phyloP scores from a whole-genome alignment of 2,113 vertebrate genomes.

The Epinephelus lanceolatus region DNA sequence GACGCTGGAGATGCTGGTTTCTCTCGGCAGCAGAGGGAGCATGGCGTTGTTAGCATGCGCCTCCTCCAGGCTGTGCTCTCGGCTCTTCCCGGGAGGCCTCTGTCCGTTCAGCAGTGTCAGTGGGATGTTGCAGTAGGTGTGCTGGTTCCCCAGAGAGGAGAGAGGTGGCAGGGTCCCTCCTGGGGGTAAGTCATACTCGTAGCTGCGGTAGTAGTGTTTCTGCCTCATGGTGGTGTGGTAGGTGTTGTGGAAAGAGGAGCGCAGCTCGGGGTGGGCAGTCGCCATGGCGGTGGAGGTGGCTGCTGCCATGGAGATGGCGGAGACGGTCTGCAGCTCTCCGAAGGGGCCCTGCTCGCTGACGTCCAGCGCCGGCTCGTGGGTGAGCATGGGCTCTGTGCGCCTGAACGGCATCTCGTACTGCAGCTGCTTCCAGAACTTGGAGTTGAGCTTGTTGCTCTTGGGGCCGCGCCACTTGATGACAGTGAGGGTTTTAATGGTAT shows the following conservation, averaged over 20 bases:
- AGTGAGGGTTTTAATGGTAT: conserved; percentile 97
- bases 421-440: conserved; percentile 99
- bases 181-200: conserved; percentile 95
- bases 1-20: conserved; percentile 99
- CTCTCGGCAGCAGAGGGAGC: conserved; percentile 96
- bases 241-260: conserved; percentile 97
- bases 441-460: conserved; percentile 98
- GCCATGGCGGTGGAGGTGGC: conserved; percentile 98
- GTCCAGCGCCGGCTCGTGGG: conserved; percentile 95
- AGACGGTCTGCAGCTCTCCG: conserved; percentile 97
- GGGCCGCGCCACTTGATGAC: conserved; percentile 98
- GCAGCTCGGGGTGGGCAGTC: conserved; percentile 97
- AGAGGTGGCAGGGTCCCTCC: conserved; percentile 94
- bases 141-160: conserved; percentile 96
- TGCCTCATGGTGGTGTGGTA: conserved; percentile 98
- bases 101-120: conserved; percentile 99
- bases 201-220: conserved; percentile 99
- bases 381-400: conserved; percentile 94
- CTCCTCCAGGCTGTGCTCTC: conserved; percentile 97
- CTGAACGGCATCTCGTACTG: conserved; percentile 99
- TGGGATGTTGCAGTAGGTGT: conserved; percentile 99
- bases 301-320: conserved; percentile 97
- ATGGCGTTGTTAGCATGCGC: conserved; percentile 98
- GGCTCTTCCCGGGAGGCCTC: conserved; percentile 94
- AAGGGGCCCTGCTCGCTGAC: conserved; percentile 97